Evolutionary conservation across 2,797 vertebrate species (phyloP), one percentile per base, ranked within the genome.

Genomic region (Apodemus agrarius): DNA sequence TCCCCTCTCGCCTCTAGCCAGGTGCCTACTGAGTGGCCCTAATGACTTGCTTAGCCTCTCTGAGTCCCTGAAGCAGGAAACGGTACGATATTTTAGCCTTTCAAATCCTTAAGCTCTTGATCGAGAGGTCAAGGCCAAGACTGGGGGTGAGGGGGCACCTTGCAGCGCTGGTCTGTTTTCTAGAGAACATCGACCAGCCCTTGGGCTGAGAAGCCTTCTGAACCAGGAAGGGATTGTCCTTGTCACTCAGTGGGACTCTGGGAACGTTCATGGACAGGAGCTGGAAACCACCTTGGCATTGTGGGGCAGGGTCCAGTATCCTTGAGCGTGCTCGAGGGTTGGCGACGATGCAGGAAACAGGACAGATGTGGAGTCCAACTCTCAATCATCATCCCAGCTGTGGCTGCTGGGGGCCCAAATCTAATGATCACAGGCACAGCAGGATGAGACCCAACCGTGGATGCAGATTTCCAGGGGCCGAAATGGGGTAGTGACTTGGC

Each of bases 311-410:
- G 8, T 19, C 1, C 0, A 0, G 6, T 8, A 59, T 29, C 49
- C 65, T 86, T 92, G 54, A 16, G 22, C 11, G 43, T 54, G n/a
- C 40, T 78, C 12, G 1, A 1, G 17, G 22, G 13, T 6, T n/a
- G 26, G 26, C 26, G 34, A 59, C 4, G 34, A 54, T 26, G 21
- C 10, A 17, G 26, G 4, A 3, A 1, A 16, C 22, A 34, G 54
- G 85, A 67, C 14, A 14, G 37, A n/a, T 22, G 5, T 19, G 14
- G 31, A 1, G 2, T 12, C 34, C 2, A 40, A 37, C 10, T 12
- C 31, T 83, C 40, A 24, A 29, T n/a, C 49, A 19, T 0, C 0
- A 10, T n/a, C 29, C 0, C 0, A 1, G 21, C 67, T 12, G 1
- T 26, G 65, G 12, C 24, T 40, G 0, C 63, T 37, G 17, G 78